Percentiles rank a stretch among this genome's conserved stretches.
These are phyloP conservation scores for Blera fallax DNA, from an alignment of 2,888 invertebrate species.

Conservation along the genomic window DNA sequence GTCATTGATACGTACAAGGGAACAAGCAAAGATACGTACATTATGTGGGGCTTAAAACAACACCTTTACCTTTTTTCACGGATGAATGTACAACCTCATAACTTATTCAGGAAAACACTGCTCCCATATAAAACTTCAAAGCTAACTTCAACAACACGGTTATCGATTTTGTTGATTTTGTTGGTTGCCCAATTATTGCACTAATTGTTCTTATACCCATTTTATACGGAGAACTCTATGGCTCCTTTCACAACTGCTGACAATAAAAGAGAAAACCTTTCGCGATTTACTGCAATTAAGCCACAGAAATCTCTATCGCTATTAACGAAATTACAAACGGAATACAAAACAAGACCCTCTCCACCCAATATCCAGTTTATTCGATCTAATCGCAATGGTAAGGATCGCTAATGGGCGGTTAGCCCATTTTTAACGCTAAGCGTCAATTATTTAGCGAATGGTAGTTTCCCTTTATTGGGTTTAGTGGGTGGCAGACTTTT, in stretches of 20 bases:
- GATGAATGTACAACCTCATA: too few relatives aligned
- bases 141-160: too few relatives aligned
- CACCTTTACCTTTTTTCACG: too few relatives aligned
- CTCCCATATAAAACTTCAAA: too few relatives aligned
- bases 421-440: constrained; percentile 42
- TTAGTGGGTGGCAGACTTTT: not conserved
- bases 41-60: too few relatives aligned
- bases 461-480: not conserved
- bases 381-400: constrained; percentile 58
- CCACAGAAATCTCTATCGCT: constrained; percentile 7
- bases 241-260: not conserved
- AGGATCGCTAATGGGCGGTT: constrained; percentile 62
- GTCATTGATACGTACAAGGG: too few relatives aligned
- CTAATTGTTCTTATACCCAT: not conserved
- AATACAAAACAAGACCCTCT: constrained; percentile 12
- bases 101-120: too few relatives aligned
- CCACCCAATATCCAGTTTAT: constrained; percentile 40
- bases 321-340: constrained; percentile 13
- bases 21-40: too few relatives aligned
- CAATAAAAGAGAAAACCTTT: constrained; percentile 33
- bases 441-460: constrained; percentile 32
- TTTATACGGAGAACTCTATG: not conserved
- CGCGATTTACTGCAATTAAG: constrained; percentile 28
- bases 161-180: not conserved
- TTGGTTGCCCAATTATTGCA: not conserved